These are phyloP conservation scores for Mesocricetus auratus DNA, from an alignment of 2,113 vertebrate species.

Conservation along the genomic window DNA sequence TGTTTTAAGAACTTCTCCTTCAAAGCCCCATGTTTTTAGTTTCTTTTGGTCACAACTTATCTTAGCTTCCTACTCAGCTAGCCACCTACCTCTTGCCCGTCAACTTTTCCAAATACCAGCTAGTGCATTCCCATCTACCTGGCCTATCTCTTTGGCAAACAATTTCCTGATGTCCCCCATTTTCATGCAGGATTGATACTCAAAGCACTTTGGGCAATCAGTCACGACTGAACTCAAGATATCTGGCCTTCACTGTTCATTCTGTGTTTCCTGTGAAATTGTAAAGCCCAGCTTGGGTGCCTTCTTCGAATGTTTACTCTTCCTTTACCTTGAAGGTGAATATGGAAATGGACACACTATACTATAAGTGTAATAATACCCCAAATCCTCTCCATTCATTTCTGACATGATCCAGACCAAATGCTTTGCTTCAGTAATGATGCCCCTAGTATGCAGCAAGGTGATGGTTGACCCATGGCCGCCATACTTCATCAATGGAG, in stretches of 20 bases:
- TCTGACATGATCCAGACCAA: background rate
- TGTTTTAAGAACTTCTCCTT: background rate
- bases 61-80: background rate
- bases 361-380: background rate
- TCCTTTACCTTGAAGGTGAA: background rate
- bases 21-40: background rate
- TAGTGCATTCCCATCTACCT: no score
- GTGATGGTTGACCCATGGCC: fast-evolving
- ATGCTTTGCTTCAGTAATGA: background rate
- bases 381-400: background rate
- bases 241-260: background rate
- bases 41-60: background rate
- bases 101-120: background rate
- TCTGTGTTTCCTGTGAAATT: background rate
- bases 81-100: background rate
- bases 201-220: background rate
- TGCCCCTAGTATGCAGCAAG: background rate
- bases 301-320: background rate
- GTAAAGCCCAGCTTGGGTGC: background rate
- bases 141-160: background rate
- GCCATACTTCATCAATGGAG: background rate
- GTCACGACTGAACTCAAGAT: background rate
- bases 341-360: background rate
- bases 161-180: background rate
- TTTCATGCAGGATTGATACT: background rate